Evolutionary conservation across 2,888 invertebrate genomes (phyloP).

Genomic region (Octonoba sinensis): DNA sequence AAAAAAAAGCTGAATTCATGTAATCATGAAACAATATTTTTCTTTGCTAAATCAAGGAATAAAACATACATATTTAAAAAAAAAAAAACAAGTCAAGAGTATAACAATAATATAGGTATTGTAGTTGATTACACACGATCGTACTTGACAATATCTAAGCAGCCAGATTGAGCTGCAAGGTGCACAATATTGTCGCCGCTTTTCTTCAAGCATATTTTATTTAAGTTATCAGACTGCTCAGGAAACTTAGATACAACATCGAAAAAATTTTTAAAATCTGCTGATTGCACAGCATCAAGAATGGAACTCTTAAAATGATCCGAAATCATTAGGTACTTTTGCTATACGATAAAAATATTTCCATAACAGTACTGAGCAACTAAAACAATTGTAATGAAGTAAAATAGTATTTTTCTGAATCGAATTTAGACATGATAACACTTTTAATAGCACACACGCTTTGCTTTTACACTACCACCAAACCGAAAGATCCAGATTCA

Average conservation of each 20-base stretch:
- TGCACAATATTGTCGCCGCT: slow-evolving; percentile 45
- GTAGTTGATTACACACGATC: neutral
- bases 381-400: too few relatives aligned
- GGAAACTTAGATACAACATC: slow-evolving; percentile 2
- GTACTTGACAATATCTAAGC: slow-evolving; percentile 43
- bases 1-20: too few relatives aligned
- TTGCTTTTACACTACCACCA: too few relatives aligned
- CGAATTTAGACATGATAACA: too few relatives aligned
- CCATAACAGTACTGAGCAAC: too few relatives aligned
- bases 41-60: neutral
- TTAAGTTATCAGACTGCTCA: neutral
- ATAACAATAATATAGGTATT: neutral
- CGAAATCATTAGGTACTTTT: too few relatives aligned
- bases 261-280: slow-evolving; percentile 9
- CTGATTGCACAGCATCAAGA: slow-evolving; percentile 10
- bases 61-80: neutral
- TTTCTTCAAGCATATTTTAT: slow-evolving; percentile 13
- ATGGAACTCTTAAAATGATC: neutral
- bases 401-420: too few relatives aligned
- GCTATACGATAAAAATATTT: too few relatives aligned
- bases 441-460: too few relatives aligned
- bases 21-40: neutral
- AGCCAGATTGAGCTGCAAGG: slow-evolving; percentile 36
- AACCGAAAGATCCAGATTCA: too few relatives aligned
- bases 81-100: neutral